phyloP scores from a whole-genome alignment of 2,113 vertebrate genomes.

The Dipodomys merriami region DNA sequence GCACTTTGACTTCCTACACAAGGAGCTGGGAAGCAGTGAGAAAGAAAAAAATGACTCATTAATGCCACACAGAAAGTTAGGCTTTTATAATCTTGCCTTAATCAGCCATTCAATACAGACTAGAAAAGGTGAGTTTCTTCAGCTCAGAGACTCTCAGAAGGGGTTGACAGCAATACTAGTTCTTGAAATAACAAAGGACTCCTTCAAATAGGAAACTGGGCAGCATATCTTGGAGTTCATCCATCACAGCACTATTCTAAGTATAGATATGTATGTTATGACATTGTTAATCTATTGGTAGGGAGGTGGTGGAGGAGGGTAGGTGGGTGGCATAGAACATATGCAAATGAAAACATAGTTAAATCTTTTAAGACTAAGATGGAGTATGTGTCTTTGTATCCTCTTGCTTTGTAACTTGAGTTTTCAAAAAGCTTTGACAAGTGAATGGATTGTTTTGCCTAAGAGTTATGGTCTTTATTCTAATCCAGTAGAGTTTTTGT shows the following conservation, averaged over 20 bases:
- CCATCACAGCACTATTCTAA: background rate
- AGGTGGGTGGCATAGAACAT: background rate
- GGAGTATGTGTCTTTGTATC: background rate
- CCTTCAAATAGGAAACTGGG: background rate
- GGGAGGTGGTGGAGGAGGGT: background rate
- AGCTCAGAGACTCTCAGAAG: background rate
- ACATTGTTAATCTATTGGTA: background rate
- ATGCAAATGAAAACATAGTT: conserved; percentile 1
- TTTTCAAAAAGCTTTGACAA: conserved; percentile 13
- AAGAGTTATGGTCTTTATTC: conserved; percentile 22
- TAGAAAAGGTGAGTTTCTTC: background rate
- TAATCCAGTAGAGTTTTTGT: background rate
- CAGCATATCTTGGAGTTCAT: background rate
- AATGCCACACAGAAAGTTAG: background rate
- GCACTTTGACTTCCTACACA: fast-evolving
- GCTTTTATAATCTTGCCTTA: background rate
- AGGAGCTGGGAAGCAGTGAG: background rate
- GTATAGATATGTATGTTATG: background rate
- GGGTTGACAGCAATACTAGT: background rate
- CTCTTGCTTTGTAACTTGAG: background rate
- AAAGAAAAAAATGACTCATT: background rate
- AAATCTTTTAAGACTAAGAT: background rate
- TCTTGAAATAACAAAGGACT: background rate
- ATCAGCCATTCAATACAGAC: background rate
- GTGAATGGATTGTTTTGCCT: background rate